Base-by-base conservation (phyloP, 2,113 vertebrate genomes). In the Hyaena hyaena region DNA sequence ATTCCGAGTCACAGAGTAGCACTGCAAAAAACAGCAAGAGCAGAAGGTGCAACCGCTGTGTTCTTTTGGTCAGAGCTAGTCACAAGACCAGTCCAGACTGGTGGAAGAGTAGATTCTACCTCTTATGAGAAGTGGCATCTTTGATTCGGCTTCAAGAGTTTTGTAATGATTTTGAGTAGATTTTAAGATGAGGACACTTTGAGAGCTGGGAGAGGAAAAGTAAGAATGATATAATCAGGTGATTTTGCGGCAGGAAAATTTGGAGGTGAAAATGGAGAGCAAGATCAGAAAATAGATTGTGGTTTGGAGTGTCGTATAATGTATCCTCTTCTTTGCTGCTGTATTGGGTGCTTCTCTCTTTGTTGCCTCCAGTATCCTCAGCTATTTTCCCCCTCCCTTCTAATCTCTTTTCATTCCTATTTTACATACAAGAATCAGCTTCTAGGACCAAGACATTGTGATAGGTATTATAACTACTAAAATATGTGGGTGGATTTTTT, bases 351-450 rank as follows among this genome's bases (percentile, higher is more conserved):
- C 45, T 73, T 68, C 12, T 55, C 55, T 76, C 48, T 83, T 73
- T 55, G 17, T 28, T 45, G 65, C 12, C 26, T n/a, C 50, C 11
- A 77, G 39, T 26, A 58, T 39, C 48, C 11, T 90, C 5, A 1
- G 1, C 26, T 43, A 11, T 33, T 39, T 61, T 53, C 11, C 9
- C 4, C 9, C 24, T 48, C 9, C 7, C 24, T 53, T 33, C n/a
- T 88, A 79, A 85, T 53, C 24, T 68, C 43, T 86, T 84, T 96
- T 77, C 53, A 35, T 87, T 91, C 28, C 45, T 89, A 14, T 26
- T 80, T 45, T 73, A 2, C 4, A 31, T 58, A 80, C 5, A 45
- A 61, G 19, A 88, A 95, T 28, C 12, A 65, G 63, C 35, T 86
- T 55, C 55, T 88, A 45, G 79, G 11, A 4, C 24, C 21, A 86